Conservation (phyloP, 2,113 vertebrate genomes). For the Nycticryphes semicollaris region DNA sequence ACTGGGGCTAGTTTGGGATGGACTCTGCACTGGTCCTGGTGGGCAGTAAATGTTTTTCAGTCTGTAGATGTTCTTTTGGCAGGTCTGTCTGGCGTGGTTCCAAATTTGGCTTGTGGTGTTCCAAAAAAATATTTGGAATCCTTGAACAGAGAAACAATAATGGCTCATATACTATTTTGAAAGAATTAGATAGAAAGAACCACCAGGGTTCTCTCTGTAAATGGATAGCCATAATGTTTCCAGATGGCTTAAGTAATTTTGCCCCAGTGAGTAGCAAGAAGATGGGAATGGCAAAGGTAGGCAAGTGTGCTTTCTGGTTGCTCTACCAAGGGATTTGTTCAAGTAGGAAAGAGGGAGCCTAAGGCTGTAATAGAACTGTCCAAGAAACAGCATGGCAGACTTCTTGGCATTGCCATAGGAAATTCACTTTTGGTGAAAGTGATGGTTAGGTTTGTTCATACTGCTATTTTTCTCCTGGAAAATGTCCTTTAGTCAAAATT, state of each 20-base stretch:
- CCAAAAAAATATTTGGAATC: not conserved
- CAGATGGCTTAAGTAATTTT: not conserved
- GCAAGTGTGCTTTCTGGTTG: not conserved
- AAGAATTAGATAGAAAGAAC: not conserved
- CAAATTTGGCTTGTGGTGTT: not conserved
- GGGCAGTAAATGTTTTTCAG: fast-evolving
- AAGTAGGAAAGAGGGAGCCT: not conserved
- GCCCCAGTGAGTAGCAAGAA: not conserved
- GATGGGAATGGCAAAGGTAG: not conserved
- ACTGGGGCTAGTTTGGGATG: not conserved
- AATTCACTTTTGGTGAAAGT: not conserved
- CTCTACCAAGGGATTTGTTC: not conserved
- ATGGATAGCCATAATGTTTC: not conserved
- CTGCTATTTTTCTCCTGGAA: not conserved
- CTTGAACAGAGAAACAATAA: not conserved
- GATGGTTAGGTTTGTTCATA: not conserved
- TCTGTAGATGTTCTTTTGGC: not conserved
- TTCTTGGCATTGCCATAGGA: not conserved
- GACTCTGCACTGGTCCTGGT: not conserved
- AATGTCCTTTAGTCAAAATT: not conserved
- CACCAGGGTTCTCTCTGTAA: not conserved
- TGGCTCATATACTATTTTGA: not conserved
- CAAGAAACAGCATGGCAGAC: not conserved
- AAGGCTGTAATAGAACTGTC: not conserved
- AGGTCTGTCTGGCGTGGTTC: not conserved